These are phyloP conservation scores for Ceyx margarethae DNA, from an alignment of 2,113 vertebrate species.

Conservation along the genomic window DNA sequence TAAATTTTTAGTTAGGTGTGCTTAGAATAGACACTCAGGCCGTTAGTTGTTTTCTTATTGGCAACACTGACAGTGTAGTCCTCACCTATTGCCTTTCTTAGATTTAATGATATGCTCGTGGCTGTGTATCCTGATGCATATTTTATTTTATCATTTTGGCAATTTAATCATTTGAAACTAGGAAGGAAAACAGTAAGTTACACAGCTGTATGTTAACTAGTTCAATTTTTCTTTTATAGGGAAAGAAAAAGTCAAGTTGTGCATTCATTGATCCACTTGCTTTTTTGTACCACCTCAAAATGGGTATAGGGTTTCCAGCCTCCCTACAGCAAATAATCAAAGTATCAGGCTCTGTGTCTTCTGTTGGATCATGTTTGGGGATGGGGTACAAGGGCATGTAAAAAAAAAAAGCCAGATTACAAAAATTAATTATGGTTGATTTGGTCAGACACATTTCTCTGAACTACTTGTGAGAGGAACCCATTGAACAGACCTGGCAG, in stretches of 20 bases:
- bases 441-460: slow-evolving; percentile 55
- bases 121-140: slow-evolving; percentile 5
- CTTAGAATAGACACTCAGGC: slow-evolving; percentile 18
- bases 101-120: slow-evolving; percentile 29
- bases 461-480: slow-evolving; percentile 39
- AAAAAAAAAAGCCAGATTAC: slow-evolving; percentile 38
- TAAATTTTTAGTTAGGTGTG: slow-evolving; percentile 62
- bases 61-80: slow-evolving; percentile 38
- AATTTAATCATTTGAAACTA: background rate
- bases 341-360: slow-evolving; percentile 68
- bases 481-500: slow-evolving; percentile 45
- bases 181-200: slow-evolving; percentile 21
- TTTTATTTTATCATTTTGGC: background rate
- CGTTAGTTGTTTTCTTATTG: slow-evolving; percentile 46
- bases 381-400: slow-evolving; percentile 9
- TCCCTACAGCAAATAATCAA: slow-evolving; percentile 47
- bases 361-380: slow-evolving; percentile 52
- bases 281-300: slow-evolving; percentile 12
- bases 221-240: slow-evolving; percentile 14
- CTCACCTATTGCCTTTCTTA: slow-evolving; percentile 60
- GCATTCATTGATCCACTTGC: slow-evolving; percentile 22
- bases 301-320: slow-evolving; percentile 25
- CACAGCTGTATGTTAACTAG: slow-evolving; percentile 51
- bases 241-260: slow-evolving; percentile 2
- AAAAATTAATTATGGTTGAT: slow-evolving; percentile 33